These are phyloP conservation scores for Hetaerina titia DNA, from an alignment of 2,888 invertebrate genomes.

Conservation along the genomic window DNA sequence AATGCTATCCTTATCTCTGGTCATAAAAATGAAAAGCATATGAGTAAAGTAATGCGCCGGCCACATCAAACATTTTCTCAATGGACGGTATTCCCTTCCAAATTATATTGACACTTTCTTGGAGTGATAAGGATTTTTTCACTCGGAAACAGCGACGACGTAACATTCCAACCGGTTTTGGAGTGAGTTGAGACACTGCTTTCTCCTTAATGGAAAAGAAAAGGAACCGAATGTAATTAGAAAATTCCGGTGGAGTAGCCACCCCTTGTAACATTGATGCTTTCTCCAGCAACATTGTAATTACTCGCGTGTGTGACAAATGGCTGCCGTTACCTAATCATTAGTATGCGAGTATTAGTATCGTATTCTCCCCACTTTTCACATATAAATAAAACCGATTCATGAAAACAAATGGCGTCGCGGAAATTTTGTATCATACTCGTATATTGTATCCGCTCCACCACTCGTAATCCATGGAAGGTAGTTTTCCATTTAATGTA, in stretches of 20 bases:
- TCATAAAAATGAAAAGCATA: too few relatives aligned
- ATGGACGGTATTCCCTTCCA: background rate
- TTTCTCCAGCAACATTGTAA: background rate
- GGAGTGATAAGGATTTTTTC: background rate
- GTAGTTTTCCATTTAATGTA: too few relatives aligned
- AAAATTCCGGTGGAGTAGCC: background rate
- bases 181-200: background rate
- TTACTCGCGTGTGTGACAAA: conserved; percentile 40
- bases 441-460: too few relatives aligned
- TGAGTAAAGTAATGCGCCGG: too few relatives aligned
- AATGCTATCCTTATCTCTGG: too few relatives aligned
- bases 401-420: background rate
- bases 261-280: background rate
- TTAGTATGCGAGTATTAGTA: too few relatives aligned
- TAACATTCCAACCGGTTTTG: background rate
- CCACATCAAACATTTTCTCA: background rate
- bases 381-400: background rate
- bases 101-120: background rate
- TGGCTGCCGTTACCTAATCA: background rate
- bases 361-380: too few relatives aligned
- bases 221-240: background rate
- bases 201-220: background rate
- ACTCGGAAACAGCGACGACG: background rate
- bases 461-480: too few relatives aligned
- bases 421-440: background rate